Evolutionary conservation across 2,888 invertebrate species (phyloP).

Genomic region (Tuberolachnus salignus): DNA sequence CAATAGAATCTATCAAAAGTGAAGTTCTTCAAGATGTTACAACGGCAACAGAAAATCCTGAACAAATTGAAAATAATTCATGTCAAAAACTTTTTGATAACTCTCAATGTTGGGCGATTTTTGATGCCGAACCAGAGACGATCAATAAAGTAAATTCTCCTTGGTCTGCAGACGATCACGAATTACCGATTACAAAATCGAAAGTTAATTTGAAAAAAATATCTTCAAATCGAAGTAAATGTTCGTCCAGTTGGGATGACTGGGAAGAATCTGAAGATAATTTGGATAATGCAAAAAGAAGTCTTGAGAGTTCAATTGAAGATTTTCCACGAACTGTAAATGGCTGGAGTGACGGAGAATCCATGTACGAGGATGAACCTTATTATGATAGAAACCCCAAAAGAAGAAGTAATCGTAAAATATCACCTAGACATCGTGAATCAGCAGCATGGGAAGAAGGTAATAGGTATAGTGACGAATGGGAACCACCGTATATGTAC

Average conservation of each 20-base stretch:
- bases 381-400: slow-evolving; percentile 59
- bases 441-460: slow-evolving; percentile 81
- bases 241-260: slow-evolving; percentile 60
- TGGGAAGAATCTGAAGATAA: slow-evolving; percentile 61
- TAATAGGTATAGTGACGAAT: slow-evolving; percentile 60
- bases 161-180: slow-evolving; percentile 59
- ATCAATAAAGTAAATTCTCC: slow-evolving; percentile 43
- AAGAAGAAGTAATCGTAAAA: slow-evolving; percentile 46
- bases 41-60: slow-evolving; percentile 58
- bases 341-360: slow-evolving; percentile 62
- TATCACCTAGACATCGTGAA: slow-evolving; percentile 59
- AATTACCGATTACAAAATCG: slow-evolving; percentile 58
- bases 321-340: slow-evolving; percentile 60
- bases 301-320: slow-evolving; percentile 60
- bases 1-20: slow-evolving; percentile 61
- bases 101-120: slow-evolving; percentile 52
- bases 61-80: slow-evolving; percentile 59
- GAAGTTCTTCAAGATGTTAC: slow-evolving; percentile 61
- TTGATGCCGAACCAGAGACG: slow-evolving; percentile 42
- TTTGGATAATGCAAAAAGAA: slow-evolving; percentile 60
- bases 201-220: slow-evolving; percentile 60
- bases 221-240: slow-evolving; percentile 58
- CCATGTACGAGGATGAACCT: slow-evolving; percentile 60
- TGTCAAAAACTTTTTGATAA: slow-evolving; percentile 53
- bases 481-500: slow-evolving; percentile 61